These are phyloP conservation scores for Idaea aversata DNA, from an alignment of 2,888 invertebrate genomes.

Conservation along the genomic window DNA sequence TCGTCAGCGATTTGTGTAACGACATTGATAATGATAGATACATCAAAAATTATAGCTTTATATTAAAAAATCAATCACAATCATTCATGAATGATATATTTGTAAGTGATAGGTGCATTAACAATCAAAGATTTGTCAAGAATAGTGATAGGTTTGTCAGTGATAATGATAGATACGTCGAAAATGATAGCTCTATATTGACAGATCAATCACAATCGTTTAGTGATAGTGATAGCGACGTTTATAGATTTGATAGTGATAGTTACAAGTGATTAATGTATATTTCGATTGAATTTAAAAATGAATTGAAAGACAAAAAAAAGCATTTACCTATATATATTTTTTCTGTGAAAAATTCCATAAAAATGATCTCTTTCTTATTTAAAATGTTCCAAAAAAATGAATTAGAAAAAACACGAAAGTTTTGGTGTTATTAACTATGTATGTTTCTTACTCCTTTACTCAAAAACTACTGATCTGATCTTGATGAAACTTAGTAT, in stretches of 20 bases:
- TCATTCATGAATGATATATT: neutral
- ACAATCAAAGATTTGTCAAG: neutral
- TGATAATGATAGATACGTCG: neutral
- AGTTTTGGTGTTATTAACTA: neutral
- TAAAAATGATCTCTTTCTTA: neutral
- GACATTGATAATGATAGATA: neutral
- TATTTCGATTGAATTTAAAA: neutral
- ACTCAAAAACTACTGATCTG: too few species aligned
- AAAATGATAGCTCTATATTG: constrained; percentile 10
- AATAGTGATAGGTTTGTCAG: neutral
- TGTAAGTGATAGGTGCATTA: neutral
- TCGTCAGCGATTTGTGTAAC: too few species aligned
- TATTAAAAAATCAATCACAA: neutral
- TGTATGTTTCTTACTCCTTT: too few species aligned
- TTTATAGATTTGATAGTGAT: neutral
- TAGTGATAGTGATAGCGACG: neutral
- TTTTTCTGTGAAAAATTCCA: neutral
- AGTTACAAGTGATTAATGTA: neutral
- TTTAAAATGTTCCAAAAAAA: neutral
- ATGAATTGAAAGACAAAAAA: neutral
- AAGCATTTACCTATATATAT: neutral
- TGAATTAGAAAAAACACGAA: neutral
- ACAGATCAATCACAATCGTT: neutral
- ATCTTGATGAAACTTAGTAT: too few species aligned
- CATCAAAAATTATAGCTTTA: constrained; percentile 9